Evolutionary conservation across 2,888 invertebrate genomes (phyloP), one percentile per base, ranked within the genome.

Genomic region (Spodoptera exigua): DNA sequence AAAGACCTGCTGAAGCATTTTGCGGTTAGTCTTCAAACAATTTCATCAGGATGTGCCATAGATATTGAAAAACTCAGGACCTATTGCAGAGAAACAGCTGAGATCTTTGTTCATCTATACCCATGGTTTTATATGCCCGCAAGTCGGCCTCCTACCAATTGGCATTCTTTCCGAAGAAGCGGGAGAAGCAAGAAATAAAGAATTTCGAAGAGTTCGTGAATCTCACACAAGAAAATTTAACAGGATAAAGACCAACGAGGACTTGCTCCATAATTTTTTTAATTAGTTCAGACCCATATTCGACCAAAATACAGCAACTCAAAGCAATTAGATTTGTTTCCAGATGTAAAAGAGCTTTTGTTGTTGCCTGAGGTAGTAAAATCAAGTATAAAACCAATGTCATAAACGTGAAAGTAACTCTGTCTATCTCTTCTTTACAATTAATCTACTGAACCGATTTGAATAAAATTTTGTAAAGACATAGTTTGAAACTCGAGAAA

Each of bases 81-180:
- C 5, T 37, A 36, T 47, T 47, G 36, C 16, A 18, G n/a, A n/a
- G n/a, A n/a, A n/a, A n/a, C n/a, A n/a, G n/a, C n/a, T n/a, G n/a
- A 37, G 37, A 37, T 37, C 4, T 37, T 37, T 37, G 37, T 37
- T 12, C 37, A 46, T 46, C 13, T 64, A 39, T 66, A 61, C 39
- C 47, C 61, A 36, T 58, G 51, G 61, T 58, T 61, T 49, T 52
- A 57, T 41, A 65, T 61, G 57, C 61, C 55, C 14, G 41, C 58
- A 18, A 58, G 51, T 56, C 35, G 54, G 48, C 13, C 34, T 51
- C 32, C 40, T 68, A 35, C 63, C 60, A 27, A 59, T 67, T 13
- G 59, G 62, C 14, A 48, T 58, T 45, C 46, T 67, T 13, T 58
- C 61, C 12, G 54, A 61, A 61, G 61, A 65, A 61, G 61, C 61